These are phyloP conservation scores for Sebastiscus albofasciatus DNA, from an alignment of 2,797 vertebrate genomes.

Conservation along the genomic window DNA sequence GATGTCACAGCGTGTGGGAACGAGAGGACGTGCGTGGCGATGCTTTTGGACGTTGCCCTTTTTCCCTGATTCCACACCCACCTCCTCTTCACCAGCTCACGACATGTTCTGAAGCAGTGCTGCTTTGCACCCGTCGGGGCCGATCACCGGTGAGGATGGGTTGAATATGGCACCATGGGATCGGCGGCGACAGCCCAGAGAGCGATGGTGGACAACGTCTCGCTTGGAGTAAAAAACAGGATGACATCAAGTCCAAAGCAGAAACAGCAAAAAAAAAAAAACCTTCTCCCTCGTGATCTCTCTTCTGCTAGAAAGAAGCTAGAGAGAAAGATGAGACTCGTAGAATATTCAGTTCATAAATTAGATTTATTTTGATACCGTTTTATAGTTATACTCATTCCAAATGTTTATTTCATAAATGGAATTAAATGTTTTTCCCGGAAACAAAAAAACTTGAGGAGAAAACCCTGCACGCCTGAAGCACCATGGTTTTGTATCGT, in stretches of 20 bases:
- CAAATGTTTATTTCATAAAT: constrained; percentile 44
- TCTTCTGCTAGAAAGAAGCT: background rate
- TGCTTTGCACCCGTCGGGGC: constrained; percentile 78
- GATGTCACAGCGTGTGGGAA: constrained; percentile 69
- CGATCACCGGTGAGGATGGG: constrained; percentile 54
- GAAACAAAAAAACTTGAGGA: constrained; percentile 60
- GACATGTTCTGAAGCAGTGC: constrained; percentile 80
- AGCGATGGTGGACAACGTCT: constrained; percentile 43
- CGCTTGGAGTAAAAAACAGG: constrained; percentile 19
- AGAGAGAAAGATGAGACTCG: constrained; percentile 1
- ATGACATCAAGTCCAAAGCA: constrained; percentile 46
- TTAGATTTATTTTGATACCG: constrained; percentile 71
- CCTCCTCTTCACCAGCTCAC: constrained; percentile 86
- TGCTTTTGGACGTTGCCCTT: constrained; percentile 84
- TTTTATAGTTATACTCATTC: constrained; percentile 54
- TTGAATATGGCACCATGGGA: constrained; percentile 63
- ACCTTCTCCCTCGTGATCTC: background rate
- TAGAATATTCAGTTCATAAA: constrained; percentile 56
- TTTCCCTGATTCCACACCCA: constrained; percentile 83
- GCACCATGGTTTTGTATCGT: constrained; percentile 69
- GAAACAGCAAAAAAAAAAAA: constrained; percentile 18
- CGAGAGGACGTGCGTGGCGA: constrained; percentile 44
- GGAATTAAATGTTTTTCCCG: constrained; percentile 44
- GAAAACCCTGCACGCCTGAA: constrained; percentile 67
- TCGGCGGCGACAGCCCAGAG: constrained; percentile 66